phyloP scores from a whole-genome alignment of 2,888 invertebrate species.

The Lumbricus terrestris region DNA sequence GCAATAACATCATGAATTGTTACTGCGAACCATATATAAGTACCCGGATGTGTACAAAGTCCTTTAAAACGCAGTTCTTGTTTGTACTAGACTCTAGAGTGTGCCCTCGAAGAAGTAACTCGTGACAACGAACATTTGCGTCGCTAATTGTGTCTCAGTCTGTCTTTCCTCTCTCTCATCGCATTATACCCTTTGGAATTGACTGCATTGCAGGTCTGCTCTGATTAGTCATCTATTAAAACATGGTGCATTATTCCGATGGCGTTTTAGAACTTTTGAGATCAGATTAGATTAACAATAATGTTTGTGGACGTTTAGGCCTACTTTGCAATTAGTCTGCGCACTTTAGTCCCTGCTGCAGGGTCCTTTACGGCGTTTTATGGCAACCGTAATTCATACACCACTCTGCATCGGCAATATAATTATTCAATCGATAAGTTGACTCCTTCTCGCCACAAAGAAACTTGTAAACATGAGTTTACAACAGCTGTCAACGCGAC shows the following conservation, averaged over 20 bases:
- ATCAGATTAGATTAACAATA: background rate
- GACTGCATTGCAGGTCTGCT: background rate
- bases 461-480: background rate
- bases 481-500: background rate
- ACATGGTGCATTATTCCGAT: background rate
- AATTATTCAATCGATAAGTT: background rate
- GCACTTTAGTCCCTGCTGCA: background rate
- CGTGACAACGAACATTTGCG: background rate
- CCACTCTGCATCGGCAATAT: background rate
- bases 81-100: background rate
- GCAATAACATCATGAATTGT: background rate
- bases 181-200: background rate
- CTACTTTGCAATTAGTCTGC: background rate
- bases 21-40: background rate
- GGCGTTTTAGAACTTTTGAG: background rate
- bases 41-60: background rate
- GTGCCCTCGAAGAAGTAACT: background rate
- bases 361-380: background rate
- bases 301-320: slow-evolving; percentile 3
- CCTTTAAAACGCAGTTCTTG: background rate
- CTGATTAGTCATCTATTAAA: background rate
- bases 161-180: background rate
- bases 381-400: background rate
- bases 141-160: background rate
- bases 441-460: background rate